Conservation (phyloP, 2,888 invertebrate species). For the Diarsia dahlii region DNA sequence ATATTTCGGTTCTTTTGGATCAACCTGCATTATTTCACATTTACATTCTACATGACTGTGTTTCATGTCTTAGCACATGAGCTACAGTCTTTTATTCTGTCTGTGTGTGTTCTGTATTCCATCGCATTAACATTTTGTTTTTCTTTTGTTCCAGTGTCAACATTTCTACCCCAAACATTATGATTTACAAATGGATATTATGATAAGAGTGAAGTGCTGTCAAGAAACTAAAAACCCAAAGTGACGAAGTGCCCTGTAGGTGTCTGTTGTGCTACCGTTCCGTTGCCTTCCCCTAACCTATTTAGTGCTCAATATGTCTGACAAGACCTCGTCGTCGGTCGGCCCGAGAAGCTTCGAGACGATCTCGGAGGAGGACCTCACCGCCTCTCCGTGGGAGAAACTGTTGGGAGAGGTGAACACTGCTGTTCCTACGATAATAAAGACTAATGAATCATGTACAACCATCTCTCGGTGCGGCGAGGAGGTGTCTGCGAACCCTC, state of each 20-base stretch:
- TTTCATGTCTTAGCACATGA: constrained; percentile 19
- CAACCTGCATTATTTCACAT: constrained; percentile 31
- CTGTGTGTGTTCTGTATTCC: neutral
- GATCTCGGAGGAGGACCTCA: constrained; percentile 87
- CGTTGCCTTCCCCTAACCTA: constrained; percentile 75
- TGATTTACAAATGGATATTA: constrained; percentile 91
- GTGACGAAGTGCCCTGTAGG: constrained; percentile 89
- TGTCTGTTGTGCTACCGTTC: constrained; percentile 89
- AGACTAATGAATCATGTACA: constrained; percentile 86
- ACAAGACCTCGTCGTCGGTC: constrained; percentile 88
- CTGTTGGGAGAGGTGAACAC: constrained; percentile 86
- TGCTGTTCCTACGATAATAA: constrained; percentile 87
- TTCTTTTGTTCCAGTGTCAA: constrained; percentile 89
- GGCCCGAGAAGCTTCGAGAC: constrained; percentile 89
- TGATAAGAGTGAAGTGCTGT: constrained; percentile 91
- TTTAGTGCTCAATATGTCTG: constrained; percentile 84
- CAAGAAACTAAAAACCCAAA: constrained; percentile 91
- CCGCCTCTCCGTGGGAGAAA: constrained; percentile 88
- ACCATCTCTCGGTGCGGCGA: constrained; percentile 80
- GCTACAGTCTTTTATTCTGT: neutral
- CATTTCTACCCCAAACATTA: constrained; percentile 91
- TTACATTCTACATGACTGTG: constrained; percentile 8
- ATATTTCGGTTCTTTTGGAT: constrained; percentile 40
- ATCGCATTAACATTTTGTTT: constrained; percentile 52
- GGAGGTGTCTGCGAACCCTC: constrained; percentile 80